Percentiles rank a stretch among this genome's conserved stretches.
Evolutionary conservation across 2,797 vertebrate genomes (phyloP).

Genomic region (Melanogrammus aeglefinus): DNA sequence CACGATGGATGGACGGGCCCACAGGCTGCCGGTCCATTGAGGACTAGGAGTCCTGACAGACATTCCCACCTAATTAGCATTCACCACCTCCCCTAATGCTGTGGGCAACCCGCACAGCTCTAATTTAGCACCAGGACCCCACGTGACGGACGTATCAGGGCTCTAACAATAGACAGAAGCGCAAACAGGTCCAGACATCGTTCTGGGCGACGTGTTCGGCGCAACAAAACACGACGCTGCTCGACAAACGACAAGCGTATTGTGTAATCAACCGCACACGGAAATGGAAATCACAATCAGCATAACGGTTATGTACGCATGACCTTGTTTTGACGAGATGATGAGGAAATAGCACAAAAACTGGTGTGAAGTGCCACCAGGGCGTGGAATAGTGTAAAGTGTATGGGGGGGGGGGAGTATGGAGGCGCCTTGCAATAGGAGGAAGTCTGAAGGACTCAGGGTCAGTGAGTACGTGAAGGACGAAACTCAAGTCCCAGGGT

Average conservation of each 20-base stretch:
- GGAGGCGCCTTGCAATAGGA: not conserved
- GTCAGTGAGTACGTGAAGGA: not conserved
- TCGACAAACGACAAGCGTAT: not conserved
- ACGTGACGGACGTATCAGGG: conserved; percentile 10
- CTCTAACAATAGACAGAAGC: conserved; percentile 30
- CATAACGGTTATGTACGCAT: not conserved
- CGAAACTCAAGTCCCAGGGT: not conserved
- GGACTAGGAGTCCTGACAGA: conserved; percentile 58
- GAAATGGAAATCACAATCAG: not conserved
- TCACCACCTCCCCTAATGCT: conserved; percentile 43
- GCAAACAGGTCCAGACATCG: conserved; percentile 12
- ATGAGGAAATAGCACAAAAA: not conserved
- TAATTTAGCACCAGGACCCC: conserved; percentile 36
- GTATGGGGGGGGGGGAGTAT: not conserved
- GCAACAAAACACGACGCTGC: not conserved
- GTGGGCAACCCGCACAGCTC: conserved; percentile 47
- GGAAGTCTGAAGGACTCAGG: not conserved
- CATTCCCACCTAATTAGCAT: conserved; percentile 61
- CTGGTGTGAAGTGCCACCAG: not conserved
- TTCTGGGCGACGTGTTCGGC: not conserved
- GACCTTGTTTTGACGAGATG: not conserved
- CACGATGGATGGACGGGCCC: conserved; percentile 53
- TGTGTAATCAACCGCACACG: not conserved
- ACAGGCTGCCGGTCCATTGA: conserved; percentile 39
- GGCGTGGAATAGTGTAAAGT: not conserved